Percentiles rank a stretch among this genome's conserved stretches.
phyloP scores from a whole-genome alignment of 1,140 invertebrate species.

The Charaxes varanes region DNA sequence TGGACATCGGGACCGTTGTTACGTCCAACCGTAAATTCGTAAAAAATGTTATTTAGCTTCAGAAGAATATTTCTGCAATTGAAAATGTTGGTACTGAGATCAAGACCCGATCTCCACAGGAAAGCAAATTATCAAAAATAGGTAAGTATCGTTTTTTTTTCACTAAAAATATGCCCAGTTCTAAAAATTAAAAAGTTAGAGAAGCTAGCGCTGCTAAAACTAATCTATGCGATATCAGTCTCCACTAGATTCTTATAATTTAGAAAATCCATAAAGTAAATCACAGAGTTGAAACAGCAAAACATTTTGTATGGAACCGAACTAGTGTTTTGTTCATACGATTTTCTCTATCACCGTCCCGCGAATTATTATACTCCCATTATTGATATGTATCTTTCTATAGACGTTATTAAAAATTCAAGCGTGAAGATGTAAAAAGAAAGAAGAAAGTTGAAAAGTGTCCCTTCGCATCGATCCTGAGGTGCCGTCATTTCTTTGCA shows the following conservation, averaged over 20 bases:
- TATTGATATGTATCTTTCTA: constrained; percentile 71
- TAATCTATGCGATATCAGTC: constrained; percentile 73
- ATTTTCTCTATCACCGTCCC: constrained; percentile 46
- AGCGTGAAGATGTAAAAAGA: constrained; percentile 51
- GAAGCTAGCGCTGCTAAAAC: constrained; percentile 73
- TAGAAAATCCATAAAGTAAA: constrained; percentile 72
- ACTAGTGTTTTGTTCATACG: constrained; percentile 44
- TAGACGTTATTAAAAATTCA: constrained; percentile 41
- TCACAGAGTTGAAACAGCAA: constrained; percentile 71
- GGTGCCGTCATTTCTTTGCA: constrained; percentile 48
- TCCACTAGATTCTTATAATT: constrained; percentile 73
- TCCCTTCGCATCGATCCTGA: constrained; percentile 61
- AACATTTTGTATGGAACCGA: constrained; percentile 62
- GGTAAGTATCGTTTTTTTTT: constrained; percentile 44
- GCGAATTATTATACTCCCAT: constrained; percentile 52
- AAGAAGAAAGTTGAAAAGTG: constrained; percentile 47
- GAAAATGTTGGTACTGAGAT: constrained; percentile 13
- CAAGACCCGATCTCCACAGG: constrained; percentile 43
- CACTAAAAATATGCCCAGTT: constrained; percentile 59
- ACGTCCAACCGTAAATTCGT: constrained; percentile 14
- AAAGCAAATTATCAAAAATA: constrained; percentile 66
- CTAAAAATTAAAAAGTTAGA: constrained; percentile 65
- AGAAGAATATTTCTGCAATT: constrained; percentile 3
- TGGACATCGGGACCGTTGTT: constrained; percentile 27
- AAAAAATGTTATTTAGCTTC: constrained; percentile 12